phyloP scores from a whole-genome alignment of 2,113 vertebrate species.

The Melozone crissalis region DNA sequence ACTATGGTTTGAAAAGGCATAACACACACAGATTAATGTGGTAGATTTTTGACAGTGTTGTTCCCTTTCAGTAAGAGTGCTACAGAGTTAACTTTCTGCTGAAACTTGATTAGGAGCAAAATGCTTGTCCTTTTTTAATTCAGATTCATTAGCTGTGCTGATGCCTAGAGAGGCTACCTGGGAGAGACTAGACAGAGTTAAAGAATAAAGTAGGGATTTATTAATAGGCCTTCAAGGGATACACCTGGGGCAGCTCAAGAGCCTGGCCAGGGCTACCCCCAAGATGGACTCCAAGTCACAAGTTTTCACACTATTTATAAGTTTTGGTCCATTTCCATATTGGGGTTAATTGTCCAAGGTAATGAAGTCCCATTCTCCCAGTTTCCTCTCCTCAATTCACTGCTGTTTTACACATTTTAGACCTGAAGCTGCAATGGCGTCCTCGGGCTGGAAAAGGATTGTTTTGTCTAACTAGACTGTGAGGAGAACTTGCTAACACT shows the following conservation, averaged over 20 bases:
- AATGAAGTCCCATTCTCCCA: background rate
- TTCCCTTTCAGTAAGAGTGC: background rate
- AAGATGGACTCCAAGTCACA: too few relatives aligned
- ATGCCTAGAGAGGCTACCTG: background rate
- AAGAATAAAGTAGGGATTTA: background rate
- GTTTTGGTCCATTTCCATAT: background rate
- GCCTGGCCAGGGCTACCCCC: background rate
- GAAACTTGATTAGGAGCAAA: background rate
- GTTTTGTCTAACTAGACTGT: background rate
- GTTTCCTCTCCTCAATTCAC: background rate
- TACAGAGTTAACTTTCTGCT: background rate
- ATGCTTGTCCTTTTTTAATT: background rate
- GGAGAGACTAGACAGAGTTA: background rate
- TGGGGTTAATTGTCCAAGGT: background rate
- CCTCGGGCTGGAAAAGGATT: background rate
- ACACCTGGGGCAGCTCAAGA: background rate
- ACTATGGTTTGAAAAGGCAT: background rate
- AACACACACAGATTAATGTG: rapidly evolving
- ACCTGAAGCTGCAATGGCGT: background rate
- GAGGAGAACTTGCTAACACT: background rate
- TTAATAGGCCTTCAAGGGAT: background rate
- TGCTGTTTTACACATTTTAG: background rate
- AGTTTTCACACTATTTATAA: background rate
- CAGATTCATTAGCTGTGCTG: background rate
- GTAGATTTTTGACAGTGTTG: background rate